phyloP scores from a whole-genome alignment of 2,888 invertebrate species.

The Eumerus sabulonum region DNA sequence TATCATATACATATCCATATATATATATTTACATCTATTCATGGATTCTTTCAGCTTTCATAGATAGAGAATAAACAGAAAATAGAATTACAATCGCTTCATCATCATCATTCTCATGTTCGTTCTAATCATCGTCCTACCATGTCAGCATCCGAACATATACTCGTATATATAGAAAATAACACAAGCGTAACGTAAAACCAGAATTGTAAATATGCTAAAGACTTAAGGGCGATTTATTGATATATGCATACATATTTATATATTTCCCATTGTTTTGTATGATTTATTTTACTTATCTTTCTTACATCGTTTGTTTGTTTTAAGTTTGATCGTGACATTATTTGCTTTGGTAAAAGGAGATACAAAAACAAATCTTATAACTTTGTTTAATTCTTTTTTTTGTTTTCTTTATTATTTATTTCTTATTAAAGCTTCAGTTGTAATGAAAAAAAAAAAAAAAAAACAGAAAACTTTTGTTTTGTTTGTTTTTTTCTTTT shows the following conservation, averaged over 20 bases:
- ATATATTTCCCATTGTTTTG: constrained; percentile 26
- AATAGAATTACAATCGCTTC: constrained; percentile 54
- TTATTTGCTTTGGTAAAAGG: constrained; percentile 24
- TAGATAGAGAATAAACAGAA: constrained; percentile 19
- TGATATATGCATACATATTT: constrained; percentile 18
- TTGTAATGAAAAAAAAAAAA: too few relatives aligned
- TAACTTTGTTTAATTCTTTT: constrained; percentile 59
- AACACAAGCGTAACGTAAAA: constrained; percentile 65
- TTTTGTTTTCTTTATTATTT: constrained; percentile 22
- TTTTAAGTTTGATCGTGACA: constrained; percentile 54
- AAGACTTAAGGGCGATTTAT: constrained; percentile 33
- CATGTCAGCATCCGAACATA: constrained; percentile 62
- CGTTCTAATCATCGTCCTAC: constrained; percentile 51
- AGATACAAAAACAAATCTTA: constrained; percentile 62
- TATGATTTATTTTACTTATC: constrained; percentile 23
- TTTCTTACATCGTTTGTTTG: constrained; percentile 53
- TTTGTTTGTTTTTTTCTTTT: constrained; percentile 59
- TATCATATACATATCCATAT: neutral
- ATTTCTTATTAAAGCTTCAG: constrained; percentile 9
- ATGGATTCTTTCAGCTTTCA: constrained; percentile 59
- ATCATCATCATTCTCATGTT: constrained; percentile 64
- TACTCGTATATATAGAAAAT: constrained; percentile 57
- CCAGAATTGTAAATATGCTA: constrained; percentile 63
- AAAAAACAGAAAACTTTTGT: neutral
- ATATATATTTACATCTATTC: constrained; percentile 13